Percentiles rank a stretch among this genome's conserved stretches.
These are phyloP conservation scores for Micrastur ruficollis DNA, from an alignment of 2,797 vertebrate species.

Conservation along the genomic window DNA sequence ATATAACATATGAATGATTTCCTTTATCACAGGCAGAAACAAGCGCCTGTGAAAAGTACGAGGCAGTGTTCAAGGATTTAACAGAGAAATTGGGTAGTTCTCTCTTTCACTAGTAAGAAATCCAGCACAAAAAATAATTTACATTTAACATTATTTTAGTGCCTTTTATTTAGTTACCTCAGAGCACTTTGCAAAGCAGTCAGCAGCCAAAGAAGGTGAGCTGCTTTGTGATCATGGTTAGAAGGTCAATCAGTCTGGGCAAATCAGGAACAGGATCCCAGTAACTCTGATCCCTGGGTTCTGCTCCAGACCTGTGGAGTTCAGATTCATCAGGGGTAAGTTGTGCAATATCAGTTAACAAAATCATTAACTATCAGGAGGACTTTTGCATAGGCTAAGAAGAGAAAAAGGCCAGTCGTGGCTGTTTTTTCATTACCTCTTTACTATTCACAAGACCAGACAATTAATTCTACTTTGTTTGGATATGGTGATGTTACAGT, in stretches of 20 bases:
- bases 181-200: background rate
- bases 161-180: background rate
- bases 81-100: background rate
- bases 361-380: background rate
- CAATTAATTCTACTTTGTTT: background rate
- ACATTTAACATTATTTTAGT: background rate
- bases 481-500: background rate
- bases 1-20: background rate
- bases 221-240: background rate
- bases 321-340: background rate
- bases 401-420: background rate
- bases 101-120: background rate
- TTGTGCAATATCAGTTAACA: background rate
- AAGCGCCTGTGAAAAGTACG: background rate
- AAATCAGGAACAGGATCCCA: background rate
- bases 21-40: background rate
- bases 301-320: background rate
- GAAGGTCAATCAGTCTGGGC: background rate
- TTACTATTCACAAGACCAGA: background rate
- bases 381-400: background rate
- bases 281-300: background rate
- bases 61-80: background rate
- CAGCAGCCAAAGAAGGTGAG: background rate
- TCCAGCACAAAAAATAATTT: background rate
- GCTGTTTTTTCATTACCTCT: background rate